Evolutionary conservation across 2,888 invertebrate genomes (phyloP).

Genomic region (Acanthoscelides obtectus): DNA sequence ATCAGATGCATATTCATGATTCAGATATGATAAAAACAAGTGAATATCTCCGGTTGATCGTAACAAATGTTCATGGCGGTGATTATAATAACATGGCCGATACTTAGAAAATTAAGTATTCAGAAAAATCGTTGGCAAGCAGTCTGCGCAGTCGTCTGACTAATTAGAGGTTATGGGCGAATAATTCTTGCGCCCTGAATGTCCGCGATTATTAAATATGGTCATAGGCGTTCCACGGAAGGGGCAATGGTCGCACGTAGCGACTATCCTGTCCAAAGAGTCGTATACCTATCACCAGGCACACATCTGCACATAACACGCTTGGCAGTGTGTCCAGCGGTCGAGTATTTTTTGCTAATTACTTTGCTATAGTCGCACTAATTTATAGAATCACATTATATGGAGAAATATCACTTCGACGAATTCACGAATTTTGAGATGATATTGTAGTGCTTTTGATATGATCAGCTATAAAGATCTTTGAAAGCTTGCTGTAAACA

Average conservation of each 20-base stretch:
- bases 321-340: too few species aligned
- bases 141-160: constrained; percentile 2
- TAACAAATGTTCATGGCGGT: background rate
- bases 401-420: too few species aligned
- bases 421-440: too few species aligned
- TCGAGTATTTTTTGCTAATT: too few species aligned
- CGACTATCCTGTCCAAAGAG: too few species aligned
- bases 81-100: background rate
- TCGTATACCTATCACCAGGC: too few species aligned
- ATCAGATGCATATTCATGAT: background rate
- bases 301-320: too few species aligned
- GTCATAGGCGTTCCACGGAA: background rate
- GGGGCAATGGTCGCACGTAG: background rate
- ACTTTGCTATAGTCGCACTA: too few species aligned
- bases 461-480: too few species aligned
- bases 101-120: background rate
- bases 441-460: too few species aligned
- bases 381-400: too few species aligned
- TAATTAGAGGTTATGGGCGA: constrained; percentile 31
- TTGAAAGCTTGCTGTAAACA: too few species aligned
- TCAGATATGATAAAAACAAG: background rate
- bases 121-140: background rate
- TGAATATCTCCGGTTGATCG: background rate
- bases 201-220: constrained; percentile 28
- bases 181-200: constrained; percentile 33